Percentiles rank a stretch among this genome's conserved stretches.
These are phyloP conservation scores for Trachelus tabidus DNA, from an alignment of 2,888 invertebrate genomes.

Conservation along the genomic window DNA sequence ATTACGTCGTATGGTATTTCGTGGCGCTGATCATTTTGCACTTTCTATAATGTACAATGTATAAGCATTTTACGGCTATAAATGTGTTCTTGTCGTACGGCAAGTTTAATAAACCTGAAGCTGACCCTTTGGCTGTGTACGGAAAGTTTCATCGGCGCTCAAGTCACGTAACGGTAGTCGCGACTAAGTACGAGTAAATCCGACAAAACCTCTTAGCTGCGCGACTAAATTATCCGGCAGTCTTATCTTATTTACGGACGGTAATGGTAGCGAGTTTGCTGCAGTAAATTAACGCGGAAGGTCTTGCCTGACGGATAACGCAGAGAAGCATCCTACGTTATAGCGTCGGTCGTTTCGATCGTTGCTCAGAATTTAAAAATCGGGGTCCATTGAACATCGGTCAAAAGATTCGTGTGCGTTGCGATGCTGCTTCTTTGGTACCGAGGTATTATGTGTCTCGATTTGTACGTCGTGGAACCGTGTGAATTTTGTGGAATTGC, in stretches of 20 bases:
- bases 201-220: background rate
- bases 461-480: no score
- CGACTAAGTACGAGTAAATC: background rate
- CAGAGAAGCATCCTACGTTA: constrained; percentile 11
- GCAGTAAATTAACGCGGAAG: constrained; percentile 47
- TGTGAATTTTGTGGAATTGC: no score
- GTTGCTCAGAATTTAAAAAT: background rate
- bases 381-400: constrained; percentile 7
- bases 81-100: background rate
- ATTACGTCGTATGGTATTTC: background rate
- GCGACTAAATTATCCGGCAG: constrained; percentile 4
- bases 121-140: background rate
- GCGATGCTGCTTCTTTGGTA: background rate
- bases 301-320: constrained; percentile 47
- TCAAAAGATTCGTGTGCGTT: constrained; percentile 20
- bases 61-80: background rate
- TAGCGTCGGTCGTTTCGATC: background rate
- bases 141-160: background rate
- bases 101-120: background rate
- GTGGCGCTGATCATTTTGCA: background rate
- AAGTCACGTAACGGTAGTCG: background rate
- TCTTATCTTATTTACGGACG: constrained; percentile 41
- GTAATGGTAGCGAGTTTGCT: constrained; percentile 43
- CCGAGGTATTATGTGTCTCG: no score
- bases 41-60: background rate